phyloP scores from a whole-genome alignment of 2,113 vertebrate genomes.

The Glaucomys volans region DNA sequence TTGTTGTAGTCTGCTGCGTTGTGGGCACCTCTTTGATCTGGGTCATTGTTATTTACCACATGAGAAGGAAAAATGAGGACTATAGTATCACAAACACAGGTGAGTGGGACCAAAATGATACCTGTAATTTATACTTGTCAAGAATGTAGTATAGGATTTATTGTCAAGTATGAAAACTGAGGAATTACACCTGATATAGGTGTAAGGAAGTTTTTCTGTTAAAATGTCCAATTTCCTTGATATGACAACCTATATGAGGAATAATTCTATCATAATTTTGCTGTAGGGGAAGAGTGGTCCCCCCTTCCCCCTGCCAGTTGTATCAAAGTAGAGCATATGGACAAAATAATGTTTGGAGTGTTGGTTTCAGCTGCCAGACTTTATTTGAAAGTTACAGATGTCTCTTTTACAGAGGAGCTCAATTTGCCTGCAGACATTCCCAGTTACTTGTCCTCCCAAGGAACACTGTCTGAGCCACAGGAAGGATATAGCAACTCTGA shows the following conservation, averaged over 20 bases:
- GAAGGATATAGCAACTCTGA: constrained; percentile 98
- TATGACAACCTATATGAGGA: neutral
- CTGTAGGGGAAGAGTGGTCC: no score
- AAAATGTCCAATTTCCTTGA: constrained; percentile 44
- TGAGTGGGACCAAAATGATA: constrained; percentile 51
- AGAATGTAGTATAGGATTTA: neutral
- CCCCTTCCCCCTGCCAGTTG: neutral
- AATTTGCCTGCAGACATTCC: constrained; percentile 97
- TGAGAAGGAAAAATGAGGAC: constrained; percentile 90
- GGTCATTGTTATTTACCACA: constrained; percentile 92
- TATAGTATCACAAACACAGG: constrained; percentile 92
- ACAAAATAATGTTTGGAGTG: neutral
- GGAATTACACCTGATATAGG: neutral
- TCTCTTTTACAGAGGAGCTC: constrained; percentile 92
- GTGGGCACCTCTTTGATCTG: constrained; percentile 91
- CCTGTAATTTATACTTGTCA: neutral
- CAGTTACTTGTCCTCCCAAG: constrained; percentile 98
- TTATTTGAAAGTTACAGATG: constrained; percentile 58
- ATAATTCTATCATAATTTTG: no score
- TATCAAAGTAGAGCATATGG: neutral
- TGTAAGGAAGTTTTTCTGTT: constrained; percentile 38
- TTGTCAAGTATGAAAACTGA: neutral
- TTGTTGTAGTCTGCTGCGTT: constrained; percentile 91
- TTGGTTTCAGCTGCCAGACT: neutral
- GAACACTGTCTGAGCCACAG: constrained; percentile 96